Evolutionary conservation across 2,797 vertebrate species (phyloP).

Genomic region (Pipistrellus nathusii): DNA sequence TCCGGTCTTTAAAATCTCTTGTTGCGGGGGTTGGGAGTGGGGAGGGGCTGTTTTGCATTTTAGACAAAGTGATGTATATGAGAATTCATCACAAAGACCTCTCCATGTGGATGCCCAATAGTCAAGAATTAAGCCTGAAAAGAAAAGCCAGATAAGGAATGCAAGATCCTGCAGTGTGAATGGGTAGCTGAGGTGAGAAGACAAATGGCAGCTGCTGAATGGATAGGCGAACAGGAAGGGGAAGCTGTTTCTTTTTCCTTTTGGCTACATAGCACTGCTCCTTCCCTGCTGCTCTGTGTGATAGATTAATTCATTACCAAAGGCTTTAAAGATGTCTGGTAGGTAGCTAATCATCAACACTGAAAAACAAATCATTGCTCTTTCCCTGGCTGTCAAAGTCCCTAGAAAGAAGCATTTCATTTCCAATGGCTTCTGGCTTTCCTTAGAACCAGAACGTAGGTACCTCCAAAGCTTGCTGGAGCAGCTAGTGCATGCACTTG

Average conservation of each 20-base stretch:
- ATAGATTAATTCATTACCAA: slow-evolving; percentile 66
- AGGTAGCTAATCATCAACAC: slow-evolving; percentile 49
- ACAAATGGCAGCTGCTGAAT: background rate
- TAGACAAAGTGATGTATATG: background rate
- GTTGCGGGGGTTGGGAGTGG: no score
- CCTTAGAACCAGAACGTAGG: slow-evolving; percentile 62
- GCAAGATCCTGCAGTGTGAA: background rate
- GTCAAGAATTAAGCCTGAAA: background rate
- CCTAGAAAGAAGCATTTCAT: slow-evolving; percentile 47
- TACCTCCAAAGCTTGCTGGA: slow-evolving; percentile 57
- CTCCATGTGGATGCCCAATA: background rate
- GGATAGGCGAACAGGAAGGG: background rate
- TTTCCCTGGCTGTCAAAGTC: slow-evolving; percentile 28
- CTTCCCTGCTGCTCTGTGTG: slow-evolving; percentile 16
- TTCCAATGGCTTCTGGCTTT: slow-evolving; percentile 23
- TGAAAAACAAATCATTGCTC: slow-evolving; percentile 44
- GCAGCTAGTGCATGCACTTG: background rate
- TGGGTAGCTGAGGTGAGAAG: background rate
- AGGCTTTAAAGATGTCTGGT: slow-evolving; percentile 27
- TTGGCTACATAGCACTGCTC: background rate
- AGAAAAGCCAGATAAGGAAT: background rate
- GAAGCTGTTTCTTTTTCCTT: background rate
- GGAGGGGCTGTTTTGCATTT: background rate
- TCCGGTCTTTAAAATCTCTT: background rate
- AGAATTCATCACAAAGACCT: background rate